Evolutionary conservation across 2,113 vertebrate genomes (phyloP).

Genomic region (Chloropsis cyanopogon): DNA sequence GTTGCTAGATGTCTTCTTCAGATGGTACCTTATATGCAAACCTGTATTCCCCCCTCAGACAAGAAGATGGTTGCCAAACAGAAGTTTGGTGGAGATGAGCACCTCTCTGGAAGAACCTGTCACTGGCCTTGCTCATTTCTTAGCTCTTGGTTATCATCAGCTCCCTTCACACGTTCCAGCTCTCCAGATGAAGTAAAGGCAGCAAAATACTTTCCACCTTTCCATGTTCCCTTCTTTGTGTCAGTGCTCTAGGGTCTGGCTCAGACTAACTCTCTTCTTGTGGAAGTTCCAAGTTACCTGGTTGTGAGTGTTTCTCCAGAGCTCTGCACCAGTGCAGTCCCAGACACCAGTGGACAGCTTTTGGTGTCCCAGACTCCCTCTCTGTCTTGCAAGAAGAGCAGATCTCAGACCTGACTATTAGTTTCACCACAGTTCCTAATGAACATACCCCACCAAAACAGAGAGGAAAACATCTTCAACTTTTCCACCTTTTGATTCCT

Average conservation of each 20-base stretch:
- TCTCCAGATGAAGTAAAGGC: neutral
- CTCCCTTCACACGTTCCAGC: accelerated
- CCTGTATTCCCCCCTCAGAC: neutral
- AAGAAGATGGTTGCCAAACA: neutral
- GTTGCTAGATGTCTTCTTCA: neutral
- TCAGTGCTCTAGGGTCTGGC: neutral
- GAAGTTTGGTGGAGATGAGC: neutral
- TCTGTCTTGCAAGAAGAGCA: neutral
- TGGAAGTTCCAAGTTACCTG: neutral
- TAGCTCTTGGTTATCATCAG: neutral
- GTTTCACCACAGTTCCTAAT: neutral
- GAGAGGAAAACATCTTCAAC: neutral
- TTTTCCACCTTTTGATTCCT: neutral
- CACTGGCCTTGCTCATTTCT: neutral
- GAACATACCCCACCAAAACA: neutral
- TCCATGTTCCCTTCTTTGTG: neutral
- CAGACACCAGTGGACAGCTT: neutral
- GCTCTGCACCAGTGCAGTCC: neutral
- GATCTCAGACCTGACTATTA: neutral
- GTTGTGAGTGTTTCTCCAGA: neutral
- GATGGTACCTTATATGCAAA: neutral
- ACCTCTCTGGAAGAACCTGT: neutral
- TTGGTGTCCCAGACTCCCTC: neutral
- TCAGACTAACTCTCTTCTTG: neutral
- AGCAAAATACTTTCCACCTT: neutral